Evolutionary conservation across 2,797 vertebrate genomes (phyloP), one percentile per base, ranked within the genome.

Genomic region (Microctenopoma lineatum): DNA sequence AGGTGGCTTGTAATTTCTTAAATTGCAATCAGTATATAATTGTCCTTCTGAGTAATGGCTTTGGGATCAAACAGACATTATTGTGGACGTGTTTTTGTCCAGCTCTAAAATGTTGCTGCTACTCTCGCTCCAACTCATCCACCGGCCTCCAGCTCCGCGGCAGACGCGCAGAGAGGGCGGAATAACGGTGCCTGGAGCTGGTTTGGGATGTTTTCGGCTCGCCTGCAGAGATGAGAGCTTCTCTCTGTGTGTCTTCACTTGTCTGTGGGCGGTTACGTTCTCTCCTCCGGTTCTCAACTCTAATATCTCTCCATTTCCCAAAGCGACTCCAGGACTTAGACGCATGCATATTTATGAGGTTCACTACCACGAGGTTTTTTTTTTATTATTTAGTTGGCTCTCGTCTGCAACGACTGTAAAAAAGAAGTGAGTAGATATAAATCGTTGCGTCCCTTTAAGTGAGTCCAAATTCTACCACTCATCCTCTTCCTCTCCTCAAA

Each of bases 261-360:
- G 87, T 92, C 89, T 92, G 92, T 93, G 88, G 89, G 90, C 90
- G 92, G 91, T 76, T 90, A 89, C 91, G 78, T 84, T 83, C 88
- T 90, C 79, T 87, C 76, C 80, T 92, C 84, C 87, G 90, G 84
- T 90, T 86, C 87, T 87, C 87, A 89, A 87, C 86, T 79, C 82
- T 84, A 91, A 91, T 92, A 86, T 90, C 84, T 88, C 78, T 74
- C 61, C 74, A 69, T 86, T 87, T 87, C 84, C 84, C 89, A 75
- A 70, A 83, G 92, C 85, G 89, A 90, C 80, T 93, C 84, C 88
- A 91, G 79, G 72, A 93, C 89, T 87, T 87, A 80, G 66, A 84
- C 26, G 59, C 88, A 92, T 93, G 89, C 86, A 93, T 94, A 93
- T 94, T 91, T 89, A 93, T 91, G 84, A 93, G 90, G 55, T 72